phyloP scores from a whole-genome alignment of 2,797 vertebrate species.

The Amblyopsis hoosieri region DNA sequence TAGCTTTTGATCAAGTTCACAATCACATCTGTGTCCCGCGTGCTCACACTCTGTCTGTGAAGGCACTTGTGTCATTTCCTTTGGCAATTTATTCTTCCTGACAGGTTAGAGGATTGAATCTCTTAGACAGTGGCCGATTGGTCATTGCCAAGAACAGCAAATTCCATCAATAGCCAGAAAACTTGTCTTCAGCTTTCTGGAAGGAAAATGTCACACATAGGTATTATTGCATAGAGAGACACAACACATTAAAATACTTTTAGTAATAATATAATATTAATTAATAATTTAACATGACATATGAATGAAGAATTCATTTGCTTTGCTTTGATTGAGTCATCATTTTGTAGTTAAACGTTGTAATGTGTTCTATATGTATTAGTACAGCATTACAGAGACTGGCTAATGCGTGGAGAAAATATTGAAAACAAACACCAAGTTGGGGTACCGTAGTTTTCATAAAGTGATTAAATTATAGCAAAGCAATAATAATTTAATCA shows the following conservation, averaged over 20 bases:
- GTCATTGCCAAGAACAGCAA: slow-evolving; percentile 23
- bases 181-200: slow-evolving; percentile 39
- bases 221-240: background rate
- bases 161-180: slow-evolving; percentile 26
- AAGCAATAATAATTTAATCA: background rate
- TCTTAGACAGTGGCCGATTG: slow-evolving; percentile 33
- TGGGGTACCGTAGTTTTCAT: background rate
- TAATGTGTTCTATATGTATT: no score
- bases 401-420: no score
- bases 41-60: slow-evolving; percentile 39
- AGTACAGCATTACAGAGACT: no score
- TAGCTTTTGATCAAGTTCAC: slow-evolving; percentile 58
- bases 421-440: background rate
- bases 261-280: no score
- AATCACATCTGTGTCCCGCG: slow-evolving; percentile 54
- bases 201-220: slow-evolving; percentile 26
- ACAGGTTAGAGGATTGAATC: slow-evolving; percentile 46
- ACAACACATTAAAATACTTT: no score
- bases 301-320: background rate
- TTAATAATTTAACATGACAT: no score
- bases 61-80: slow-evolving; percentile 33
- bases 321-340: slow-evolving; percentile 1
- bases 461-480: background rate
- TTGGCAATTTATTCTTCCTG: slow-evolving; percentile 44
- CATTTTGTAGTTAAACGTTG: no score